These are phyloP conservation scores for Helarctos malayanus DNA, from an alignment of 2,797 vertebrate species.

Conservation along the genomic window DNA sequence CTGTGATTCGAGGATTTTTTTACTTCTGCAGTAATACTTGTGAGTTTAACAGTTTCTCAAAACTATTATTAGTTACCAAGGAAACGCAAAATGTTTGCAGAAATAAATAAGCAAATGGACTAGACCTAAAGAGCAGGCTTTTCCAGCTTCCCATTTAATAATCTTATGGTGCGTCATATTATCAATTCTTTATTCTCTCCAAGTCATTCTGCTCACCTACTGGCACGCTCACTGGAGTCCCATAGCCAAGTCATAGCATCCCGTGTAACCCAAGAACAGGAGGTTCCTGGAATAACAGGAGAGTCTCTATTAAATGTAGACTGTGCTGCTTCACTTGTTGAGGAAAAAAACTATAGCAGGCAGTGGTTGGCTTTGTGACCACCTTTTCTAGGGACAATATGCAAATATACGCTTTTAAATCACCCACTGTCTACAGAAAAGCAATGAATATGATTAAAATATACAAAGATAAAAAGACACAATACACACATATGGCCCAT, in stretches of 20 bases:
- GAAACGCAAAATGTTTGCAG: conserved; percentile 87
- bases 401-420: conserved; percentile 45
- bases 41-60: conserved; percentile 84
- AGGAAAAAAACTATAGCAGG: conserved; percentile 17
- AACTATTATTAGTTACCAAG: conserved; percentile 87
- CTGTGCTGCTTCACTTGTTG: background rate
- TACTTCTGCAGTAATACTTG: conserved; percentile 82
- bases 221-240: background rate
- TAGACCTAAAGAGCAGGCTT: conserved; percentile 78
- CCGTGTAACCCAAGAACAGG: background rate
- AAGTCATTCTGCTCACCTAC: conserved; percentile 62
- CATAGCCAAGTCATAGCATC: background rate
- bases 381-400: conserved; percentile 12
- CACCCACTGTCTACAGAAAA: conserved; percentile 18
- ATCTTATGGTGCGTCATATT: conserved; percentile 44
- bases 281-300: conserved; percentile 20
- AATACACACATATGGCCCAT: background rate
- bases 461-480: background rate
- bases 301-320: conserved; percentile 10
- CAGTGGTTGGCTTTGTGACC: background rate
- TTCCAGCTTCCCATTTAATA: conserved; percentile 75
- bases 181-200: conserved; percentile 55
- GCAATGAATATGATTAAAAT: conserved; percentile 28
- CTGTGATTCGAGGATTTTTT: conserved; percentile 82
- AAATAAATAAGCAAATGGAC: conserved; percentile 82